A percentile compares a stretch with the other conserved stretches of the same genome.
phyloP scores from a whole-genome alignment of 1,140 invertebrate genomes.

The Megalopta genalis region DNA sequence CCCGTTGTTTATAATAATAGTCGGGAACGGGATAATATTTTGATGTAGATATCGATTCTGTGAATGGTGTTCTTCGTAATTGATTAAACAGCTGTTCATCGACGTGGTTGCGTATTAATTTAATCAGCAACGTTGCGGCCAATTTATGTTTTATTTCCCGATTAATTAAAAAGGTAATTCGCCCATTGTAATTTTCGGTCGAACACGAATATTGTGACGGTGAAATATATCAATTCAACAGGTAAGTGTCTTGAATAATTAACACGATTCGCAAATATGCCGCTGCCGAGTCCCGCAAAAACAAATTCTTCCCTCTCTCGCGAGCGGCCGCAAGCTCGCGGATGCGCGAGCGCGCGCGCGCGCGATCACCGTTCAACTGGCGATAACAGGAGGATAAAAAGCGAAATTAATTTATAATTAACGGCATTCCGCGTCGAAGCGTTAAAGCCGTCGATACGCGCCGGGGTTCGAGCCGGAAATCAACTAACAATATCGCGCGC shows the following conservation, averaged over 20 bases:
- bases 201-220: conserved; percentile 20
- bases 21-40: background rate
- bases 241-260: conserved; percentile 50
- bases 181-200: conserved; percentile 26
- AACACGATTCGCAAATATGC: conserved; percentile 13
- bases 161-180: conserved; percentile 52
- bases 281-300: conserved; percentile 2
- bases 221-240: conserved; percentile 47
- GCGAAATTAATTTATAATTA: conserved; percentile 40
- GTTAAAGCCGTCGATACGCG: background rate
- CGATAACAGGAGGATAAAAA: conserved; percentile 31
- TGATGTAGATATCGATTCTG: background rate
- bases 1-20: conserved; percentile 11
- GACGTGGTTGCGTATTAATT: conserved; percentile 24
- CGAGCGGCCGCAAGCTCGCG: too few relatives aligned
- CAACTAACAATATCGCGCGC: conserved; percentile 10
- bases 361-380: too few relatives aligned
- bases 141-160: conserved; percentile 38
- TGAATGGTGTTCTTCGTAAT: conserved; percentile 25
- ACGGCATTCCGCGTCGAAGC: background rate
- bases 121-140: conserved; percentile 11
- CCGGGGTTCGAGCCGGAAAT: conserved; percentile 1
- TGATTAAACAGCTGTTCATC: conserved; percentile 26
- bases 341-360: background rate
- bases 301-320: conserved; percentile 19